Base-by-base conservation (phyloP, 2,797 vertebrate species). In the Tarsius wallacei region DNA sequence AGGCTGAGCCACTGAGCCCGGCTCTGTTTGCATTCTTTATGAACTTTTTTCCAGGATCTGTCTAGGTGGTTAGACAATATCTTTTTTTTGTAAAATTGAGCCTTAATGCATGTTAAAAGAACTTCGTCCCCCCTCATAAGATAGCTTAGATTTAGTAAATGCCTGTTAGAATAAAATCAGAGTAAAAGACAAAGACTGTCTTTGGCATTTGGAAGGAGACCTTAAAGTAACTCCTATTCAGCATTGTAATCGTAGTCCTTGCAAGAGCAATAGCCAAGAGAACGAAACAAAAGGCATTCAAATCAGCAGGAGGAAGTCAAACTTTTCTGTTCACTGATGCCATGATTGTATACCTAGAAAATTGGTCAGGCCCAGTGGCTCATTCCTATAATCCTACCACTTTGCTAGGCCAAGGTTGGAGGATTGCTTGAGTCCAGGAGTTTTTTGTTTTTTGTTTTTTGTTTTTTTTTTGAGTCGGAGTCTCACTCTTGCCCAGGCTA, bases 151-250 rank as follows among this genome's bases (percentile, higher is more conserved):
- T 90, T 42, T 22, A 36, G 49, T 63, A 93, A 55, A 49, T 85
- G 51, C 73, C n/a, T 81, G 3, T 77, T 78, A 47, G 66, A 76
- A 55, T 87, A 55, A 70, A 49, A 14, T 96, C 26, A 84, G 9
- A 83, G 36, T 13, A 53, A 59, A 83, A 66, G 68, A 3, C 16
- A 90, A 74, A 85, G 66, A 78, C 7, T 77, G 4, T 55, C 53
- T 93, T 91, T 91, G 51, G n/a, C 93, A 93, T 91, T 94, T 88
- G 6, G 36, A 89, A 88, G 28, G 28, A 68, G 3, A 17, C 49
- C 3, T 91, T 78, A 91, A 78, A 33, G 68, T 28, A 66, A 76
- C 55, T 4, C 68, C 49, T 42, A 42, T 71, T 36, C 36, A 71
- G 36, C 36, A 71, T 42, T 71, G n/a, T 42, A 42, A 42, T 42